Conservation (phyloP, 64 coral and sea anemone species). For the Porites lutea region DNA sequence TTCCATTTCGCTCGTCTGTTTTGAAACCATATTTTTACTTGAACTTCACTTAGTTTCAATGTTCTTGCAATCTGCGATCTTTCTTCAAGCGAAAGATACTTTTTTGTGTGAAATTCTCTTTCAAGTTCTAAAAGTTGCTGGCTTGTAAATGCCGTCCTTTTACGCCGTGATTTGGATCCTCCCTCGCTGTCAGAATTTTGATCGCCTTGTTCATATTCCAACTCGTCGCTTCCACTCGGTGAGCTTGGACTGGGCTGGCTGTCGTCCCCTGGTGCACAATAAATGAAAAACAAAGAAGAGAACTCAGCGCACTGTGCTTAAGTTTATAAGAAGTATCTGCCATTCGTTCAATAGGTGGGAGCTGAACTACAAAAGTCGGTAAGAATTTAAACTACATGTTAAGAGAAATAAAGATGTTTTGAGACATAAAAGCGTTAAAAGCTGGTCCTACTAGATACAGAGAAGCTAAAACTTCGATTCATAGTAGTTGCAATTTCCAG, state of each 20-base stretch:
- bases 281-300: not conserved
- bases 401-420: no score
- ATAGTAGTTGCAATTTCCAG: no score
- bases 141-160: slow-evolving; percentile 97
- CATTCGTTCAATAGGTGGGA: no score
- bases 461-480: no score
- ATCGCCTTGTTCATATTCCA: slow-evolving; percentile 39
- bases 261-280: not conserved
- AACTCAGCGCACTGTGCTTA: not conserved
- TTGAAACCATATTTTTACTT: slow-evolving; percentile 98
- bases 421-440: no score
- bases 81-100: slow-evolving; percentile 89
- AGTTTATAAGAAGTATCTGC: no score
- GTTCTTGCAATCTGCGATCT: slow-evolving; percentile 87
- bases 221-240: not conserved
- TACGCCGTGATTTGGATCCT: slow-evolving; percentile 54
- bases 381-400: no score
- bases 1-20: slow-evolving; percentile 94
- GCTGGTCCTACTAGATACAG: no score
- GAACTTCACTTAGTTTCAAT: slow-evolving; percentile 81
- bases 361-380: no score
- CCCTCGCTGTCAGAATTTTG: slow-evolving; percentile 47
- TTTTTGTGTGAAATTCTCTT: slow-evolving; percentile 91
- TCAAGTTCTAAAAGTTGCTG: slow-evolving; percentile 95
- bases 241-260: slow-evolving; percentile 21